Conservation (phyloP, 1,140 invertebrate genomes). For the Odontomachus brunneus region DNA sequence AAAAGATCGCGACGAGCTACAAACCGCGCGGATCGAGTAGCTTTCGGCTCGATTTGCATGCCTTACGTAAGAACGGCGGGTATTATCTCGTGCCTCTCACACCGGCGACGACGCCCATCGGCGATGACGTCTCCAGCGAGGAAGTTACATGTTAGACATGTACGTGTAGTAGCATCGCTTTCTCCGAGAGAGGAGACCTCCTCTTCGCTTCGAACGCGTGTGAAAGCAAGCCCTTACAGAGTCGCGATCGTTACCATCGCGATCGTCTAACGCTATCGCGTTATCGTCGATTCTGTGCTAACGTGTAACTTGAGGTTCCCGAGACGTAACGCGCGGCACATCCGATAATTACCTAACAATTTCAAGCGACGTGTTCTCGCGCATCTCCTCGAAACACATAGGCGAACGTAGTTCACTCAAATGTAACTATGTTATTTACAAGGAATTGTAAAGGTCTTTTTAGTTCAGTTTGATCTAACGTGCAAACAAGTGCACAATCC, state of each 20-base stretch:
- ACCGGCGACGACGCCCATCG: slow-evolving; percentile 20
- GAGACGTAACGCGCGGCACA: too few relatives aligned
- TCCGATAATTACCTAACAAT: slow-evolving; percentile 23
- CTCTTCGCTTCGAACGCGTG: not conserved
- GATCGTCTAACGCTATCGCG: too few relatives aligned
- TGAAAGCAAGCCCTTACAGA: slow-evolving; percentile 52
- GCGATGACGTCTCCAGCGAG: slow-evolving; percentile 1
- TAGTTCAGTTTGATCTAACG: too few relatives aligned
- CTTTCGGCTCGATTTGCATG: not conserved
- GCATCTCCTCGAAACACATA: slow-evolving; percentile 17
- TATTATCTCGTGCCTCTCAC: slow-evolving; percentile 14
- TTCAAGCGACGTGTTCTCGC: slow-evolving; percentile 35
- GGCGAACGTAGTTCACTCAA: too few relatives aligned
- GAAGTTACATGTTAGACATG: slow-evolving; percentile 37
- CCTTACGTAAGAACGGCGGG: slow-evolving; percentile 15
- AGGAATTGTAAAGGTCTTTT: too few relatives aligned
- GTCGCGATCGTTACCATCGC: not conserved
- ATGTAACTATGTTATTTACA: too few relatives aligned
- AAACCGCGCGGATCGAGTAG: not conserved
- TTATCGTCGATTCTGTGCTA: not conserved
- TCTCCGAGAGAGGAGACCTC: slow-evolving; percentile 36
- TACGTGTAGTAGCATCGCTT: slow-evolving; percentile 32
- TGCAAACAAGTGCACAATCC: too few relatives aligned
- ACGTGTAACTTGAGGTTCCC: too few relatives aligned
- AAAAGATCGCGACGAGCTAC: too few relatives aligned